Conservation (phyloP, 2,888 invertebrate species). For the Epiblema foenella region DNA sequence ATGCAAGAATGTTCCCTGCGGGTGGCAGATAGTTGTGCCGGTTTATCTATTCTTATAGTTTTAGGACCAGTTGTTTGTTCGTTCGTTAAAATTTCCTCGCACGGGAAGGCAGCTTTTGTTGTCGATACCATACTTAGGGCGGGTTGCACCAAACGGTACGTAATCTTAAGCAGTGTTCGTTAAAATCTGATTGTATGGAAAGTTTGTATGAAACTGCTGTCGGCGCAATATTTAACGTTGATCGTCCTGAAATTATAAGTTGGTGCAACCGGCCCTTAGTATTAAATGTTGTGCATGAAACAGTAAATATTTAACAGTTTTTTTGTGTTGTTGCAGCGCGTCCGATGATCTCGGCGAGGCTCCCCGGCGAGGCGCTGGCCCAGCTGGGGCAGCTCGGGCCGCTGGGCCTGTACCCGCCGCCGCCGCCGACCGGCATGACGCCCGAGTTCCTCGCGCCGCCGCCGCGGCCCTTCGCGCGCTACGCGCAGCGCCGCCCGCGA, state of each 20-base stretch:
- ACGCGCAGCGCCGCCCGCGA: slow-evolving; percentile 71
- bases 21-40: background rate
- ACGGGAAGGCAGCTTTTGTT: background rate
- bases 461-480: slow-evolving; percentile 86
- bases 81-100: background rate
- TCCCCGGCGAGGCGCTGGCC: slow-evolving; percentile 87
- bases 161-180: background rate
- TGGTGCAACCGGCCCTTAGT: too few relatives aligned
- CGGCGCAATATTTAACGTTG: too few relatives aligned
- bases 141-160: background rate
- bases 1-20: too few relatives aligned
- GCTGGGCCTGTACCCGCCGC: slow-evolving; percentile 85
- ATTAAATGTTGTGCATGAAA: background rate
- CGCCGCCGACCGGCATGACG: slow-evolving; percentile 77
- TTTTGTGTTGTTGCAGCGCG: slow-evolving; percentile 69
- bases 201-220: too few relatives aligned
- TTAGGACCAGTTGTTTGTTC: background rate
- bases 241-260: too few relatives aligned
- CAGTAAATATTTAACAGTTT: slow-evolving; percentile 37
- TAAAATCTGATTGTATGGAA: too few relatives aligned
- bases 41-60: background rate
- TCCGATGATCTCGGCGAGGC: slow-evolving; percentile 88
- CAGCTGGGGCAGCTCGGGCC: slow-evolving; percentile 84
- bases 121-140: background rate
- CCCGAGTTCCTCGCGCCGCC: slow-evolving; percentile 88